These are phyloP conservation scores for Cotesia vestalis DNA, from an alignment of 1,140 invertebrate genomes.

Conservation along the genomic window DNA sequence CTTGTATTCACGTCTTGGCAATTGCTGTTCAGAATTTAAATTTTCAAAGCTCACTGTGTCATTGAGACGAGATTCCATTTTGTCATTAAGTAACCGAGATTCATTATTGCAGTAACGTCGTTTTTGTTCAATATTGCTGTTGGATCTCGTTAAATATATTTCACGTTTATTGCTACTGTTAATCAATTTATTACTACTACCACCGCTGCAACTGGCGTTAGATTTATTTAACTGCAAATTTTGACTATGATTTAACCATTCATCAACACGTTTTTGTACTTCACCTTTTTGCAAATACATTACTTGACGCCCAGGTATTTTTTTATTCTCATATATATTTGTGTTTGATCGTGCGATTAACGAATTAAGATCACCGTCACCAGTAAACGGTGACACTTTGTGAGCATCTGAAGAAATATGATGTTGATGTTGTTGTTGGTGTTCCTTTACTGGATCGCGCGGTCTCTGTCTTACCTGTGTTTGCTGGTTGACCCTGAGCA, in stretches of 20 bases:
- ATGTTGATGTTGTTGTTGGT: slow-evolving; percentile 17
- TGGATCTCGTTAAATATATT: slow-evolving; percentile 48
- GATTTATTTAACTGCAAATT: slow-evolving; percentile 41
- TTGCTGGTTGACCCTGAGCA: slow-evolving; percentile 50
- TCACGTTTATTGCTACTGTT: slow-evolving; percentile 7
- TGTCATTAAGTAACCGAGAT: slow-evolving; percentile 45
- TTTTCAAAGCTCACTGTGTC: slow-evolving; percentile 54
- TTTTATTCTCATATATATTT: slow-evolving; percentile 13
- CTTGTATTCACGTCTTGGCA: slow-evolving; percentile 36
- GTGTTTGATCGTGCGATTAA: not conserved
- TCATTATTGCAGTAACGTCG: slow-evolving; percentile 45
- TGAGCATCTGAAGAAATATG: no score
- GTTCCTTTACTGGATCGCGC: slow-evolving; percentile 45
- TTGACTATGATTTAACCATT: slow-evolving; percentile 54
- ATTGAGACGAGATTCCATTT: slow-evolving; percentile 40
- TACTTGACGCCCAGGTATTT: slow-evolving; percentile 40
- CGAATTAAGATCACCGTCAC: not conserved
- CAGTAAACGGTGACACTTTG: not conserved
- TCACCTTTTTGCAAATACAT: slow-evolving; percentile 51
- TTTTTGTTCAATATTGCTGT: slow-evolving; percentile 53
- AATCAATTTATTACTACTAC: no score
- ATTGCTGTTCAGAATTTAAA: slow-evolving; percentile 44
- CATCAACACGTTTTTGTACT: slow-evolving; percentile 55
- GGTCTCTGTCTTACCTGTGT: slow-evolving; percentile 54
- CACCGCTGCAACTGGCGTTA: slow-evolving; percentile 38